These are phyloP conservation scores for Phaethon lepturus DNA, from an alignment of 2,113 vertebrate genomes.

Conservation along the genomic window DNA sequence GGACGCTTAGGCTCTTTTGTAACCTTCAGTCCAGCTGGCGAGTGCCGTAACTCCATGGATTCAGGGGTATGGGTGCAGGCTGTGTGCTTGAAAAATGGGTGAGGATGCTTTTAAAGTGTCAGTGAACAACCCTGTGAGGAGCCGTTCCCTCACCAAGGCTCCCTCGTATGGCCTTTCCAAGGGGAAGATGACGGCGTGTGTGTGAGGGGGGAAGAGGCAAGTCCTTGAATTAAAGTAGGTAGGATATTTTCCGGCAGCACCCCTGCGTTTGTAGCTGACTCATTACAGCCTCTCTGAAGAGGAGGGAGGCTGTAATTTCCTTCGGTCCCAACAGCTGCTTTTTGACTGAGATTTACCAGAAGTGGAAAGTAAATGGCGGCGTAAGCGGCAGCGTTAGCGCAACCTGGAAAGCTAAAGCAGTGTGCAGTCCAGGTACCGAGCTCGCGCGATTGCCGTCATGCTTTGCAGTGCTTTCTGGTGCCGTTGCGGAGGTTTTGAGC, in stretches of 20 bases:
- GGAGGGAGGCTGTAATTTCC: background rate
- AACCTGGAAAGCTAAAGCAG: background rate
- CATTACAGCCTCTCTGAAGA: rapidly evolving
- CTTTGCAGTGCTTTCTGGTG: background rate
- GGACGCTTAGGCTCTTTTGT: background rate
- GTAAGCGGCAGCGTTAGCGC: no score
- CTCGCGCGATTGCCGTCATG: background rate
- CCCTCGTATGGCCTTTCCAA: background rate
- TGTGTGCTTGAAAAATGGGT: rapidly evolving
- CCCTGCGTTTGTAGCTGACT: background rate
- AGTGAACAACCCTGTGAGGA: background rate
- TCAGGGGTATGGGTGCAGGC: background rate
- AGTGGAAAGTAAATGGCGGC: background rate
- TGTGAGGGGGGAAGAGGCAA: background rate
- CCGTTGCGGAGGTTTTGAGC: rapidly evolving
- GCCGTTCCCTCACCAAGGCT: background rate
- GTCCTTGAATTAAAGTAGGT: background rate
- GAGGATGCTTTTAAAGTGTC: rapidly evolving
- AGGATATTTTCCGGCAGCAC: background rate
- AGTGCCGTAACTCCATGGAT: rapidly evolving
- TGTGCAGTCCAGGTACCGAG: background rate
- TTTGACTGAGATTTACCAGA: background rate
- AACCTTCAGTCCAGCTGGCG: background rate
- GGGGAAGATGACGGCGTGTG: rapidly evolving
- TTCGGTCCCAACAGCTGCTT: background rate